These are phyloP conservation scores for Terebella lapidaria DNA, from an alignment of 2,888 invertebrate species.

Conservation along the genomic window DNA sequence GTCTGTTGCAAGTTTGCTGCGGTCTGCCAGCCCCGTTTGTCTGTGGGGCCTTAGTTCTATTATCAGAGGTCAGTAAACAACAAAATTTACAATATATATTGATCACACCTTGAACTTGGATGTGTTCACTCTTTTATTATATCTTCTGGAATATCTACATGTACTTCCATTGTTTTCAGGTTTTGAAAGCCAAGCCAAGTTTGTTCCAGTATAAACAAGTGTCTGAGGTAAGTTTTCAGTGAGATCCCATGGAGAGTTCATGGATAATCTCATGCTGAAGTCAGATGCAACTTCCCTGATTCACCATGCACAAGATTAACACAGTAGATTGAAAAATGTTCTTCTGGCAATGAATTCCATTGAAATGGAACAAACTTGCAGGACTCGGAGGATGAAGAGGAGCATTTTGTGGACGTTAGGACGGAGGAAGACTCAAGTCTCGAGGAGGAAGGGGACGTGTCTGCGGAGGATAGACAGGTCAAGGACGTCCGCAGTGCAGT, in stretches of 20 bases:
- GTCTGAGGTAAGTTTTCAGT: no score
- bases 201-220: not conserved
- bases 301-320: no score
- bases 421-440: conserved; percentile 30
- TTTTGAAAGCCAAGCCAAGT: conserved; percentile 21
- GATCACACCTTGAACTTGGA: no score
- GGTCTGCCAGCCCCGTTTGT: conserved; percentile 71
- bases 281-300: no score
- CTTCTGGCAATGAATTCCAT: no score
- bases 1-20: conserved; percentile 64
- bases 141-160: no score
- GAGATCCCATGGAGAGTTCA: no score
- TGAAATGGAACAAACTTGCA: conserved; percentile 20
- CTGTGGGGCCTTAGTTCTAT: conserved; percentile 75
- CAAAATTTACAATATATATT: no score
- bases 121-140: no score
- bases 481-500: conserved; percentile 6
- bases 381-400: conserved; percentile 53
- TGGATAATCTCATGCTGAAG: no score
- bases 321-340: no score
- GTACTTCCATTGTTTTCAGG: conserved; percentile 18
- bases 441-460: conserved; percentile 10
- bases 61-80: conserved; percentile 62
- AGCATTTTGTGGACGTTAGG: conserved; percentile 50
- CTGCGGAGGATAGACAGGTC: conserved; percentile 29